Percentiles rank a stretch among this genome's conserved stretches.
These are phyloP conservation scores for Thera obeliscata DNA, from an alignment of 2,888 invertebrate genomes.

Conservation along the genomic window DNA sequence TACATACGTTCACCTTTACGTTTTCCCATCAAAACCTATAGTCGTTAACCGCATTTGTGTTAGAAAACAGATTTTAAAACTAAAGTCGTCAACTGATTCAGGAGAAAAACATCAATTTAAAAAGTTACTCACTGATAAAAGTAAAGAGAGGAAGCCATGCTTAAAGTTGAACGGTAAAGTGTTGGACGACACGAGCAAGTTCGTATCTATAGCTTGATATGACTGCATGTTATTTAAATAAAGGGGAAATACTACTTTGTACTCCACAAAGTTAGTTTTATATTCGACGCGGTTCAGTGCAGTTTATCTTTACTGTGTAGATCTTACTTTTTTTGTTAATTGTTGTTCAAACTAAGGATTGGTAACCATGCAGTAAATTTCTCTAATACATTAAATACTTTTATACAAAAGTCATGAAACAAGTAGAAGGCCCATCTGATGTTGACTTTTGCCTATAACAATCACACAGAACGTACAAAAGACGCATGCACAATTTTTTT, in stretches of 20 bases:
- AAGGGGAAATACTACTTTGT: conserved; percentile 9
- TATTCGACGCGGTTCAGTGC: no score
- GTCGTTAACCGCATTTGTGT: conserved; percentile 52
- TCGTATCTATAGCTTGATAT: conserved; percentile 27
- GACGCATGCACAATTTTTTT: no score
- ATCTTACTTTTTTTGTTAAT: no score
- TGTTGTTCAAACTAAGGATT: no score
- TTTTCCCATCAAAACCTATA: conserved; percentile 29
- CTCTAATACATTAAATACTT: no score
- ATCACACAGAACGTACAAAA: no score
- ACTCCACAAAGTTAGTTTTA: background rate
- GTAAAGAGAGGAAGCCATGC: conserved; percentile 47
- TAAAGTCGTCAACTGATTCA: conserved; percentile 58
- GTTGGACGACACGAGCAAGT: conserved; percentile 40
- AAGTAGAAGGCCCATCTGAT: no score
- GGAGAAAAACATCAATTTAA: conserved; percentile 65
- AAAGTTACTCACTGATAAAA: conserved; percentile 63
- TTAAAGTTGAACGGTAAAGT: conserved; percentile 53
- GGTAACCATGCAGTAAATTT: no score
- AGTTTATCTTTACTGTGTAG: no score
- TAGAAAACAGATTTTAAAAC: conserved; percentile 64
- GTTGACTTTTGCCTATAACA: no score
- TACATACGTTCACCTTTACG: no score
- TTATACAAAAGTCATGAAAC: no score
- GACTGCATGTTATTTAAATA: conserved; percentile 26